Evolutionary conservation across 1,140 invertebrate genomes (phyloP).

Genomic region (Apis laboriosa): DNA sequence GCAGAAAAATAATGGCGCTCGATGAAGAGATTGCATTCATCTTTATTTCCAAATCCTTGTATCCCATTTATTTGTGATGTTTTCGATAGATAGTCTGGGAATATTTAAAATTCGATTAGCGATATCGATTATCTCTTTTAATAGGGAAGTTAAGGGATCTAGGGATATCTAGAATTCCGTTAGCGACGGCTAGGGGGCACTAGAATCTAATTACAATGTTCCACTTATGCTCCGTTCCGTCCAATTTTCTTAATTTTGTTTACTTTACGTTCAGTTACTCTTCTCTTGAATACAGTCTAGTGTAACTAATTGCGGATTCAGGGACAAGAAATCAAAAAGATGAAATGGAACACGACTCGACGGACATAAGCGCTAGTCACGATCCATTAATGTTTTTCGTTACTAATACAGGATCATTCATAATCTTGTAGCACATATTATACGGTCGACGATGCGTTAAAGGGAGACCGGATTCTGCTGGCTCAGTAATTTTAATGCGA

Average conservation of each 20-base stretch:
- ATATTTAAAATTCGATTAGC: too few species aligned
- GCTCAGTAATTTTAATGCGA: slow-evolving; percentile 39
- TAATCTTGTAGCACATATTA: not conserved
- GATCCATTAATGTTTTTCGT: slow-evolving; percentile 45
- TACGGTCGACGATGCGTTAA: slow-evolving; percentile 21
- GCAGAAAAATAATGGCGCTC: not conserved
- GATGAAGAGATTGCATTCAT: not conserved
- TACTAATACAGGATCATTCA: slow-evolving; percentile 1
- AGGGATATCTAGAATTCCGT: too few species aligned
- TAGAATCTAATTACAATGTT: too few species aligned
- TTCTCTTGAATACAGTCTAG: too few species aligned
- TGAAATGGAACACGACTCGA: not conserved
- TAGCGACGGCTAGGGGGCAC: too few species aligned
- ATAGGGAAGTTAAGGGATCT: too few species aligned
- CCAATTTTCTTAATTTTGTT: too few species aligned
- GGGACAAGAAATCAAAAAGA: not conserved
- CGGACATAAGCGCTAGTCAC: slow-evolving; percentile 3
- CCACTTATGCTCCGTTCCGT: too few species aligned
- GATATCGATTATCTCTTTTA: too few species aligned
- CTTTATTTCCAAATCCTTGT: not conserved
- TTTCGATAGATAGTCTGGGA: too few species aligned
- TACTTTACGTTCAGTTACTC: too few species aligned
- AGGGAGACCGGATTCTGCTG: slow-evolving; percentile 11
- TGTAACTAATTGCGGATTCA: not conserved
- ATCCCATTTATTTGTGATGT: too few species aligned